phyloP scores from a whole-genome alignment of 2,888 invertebrate genomes.

The Cynaeus angustus region DNA sequence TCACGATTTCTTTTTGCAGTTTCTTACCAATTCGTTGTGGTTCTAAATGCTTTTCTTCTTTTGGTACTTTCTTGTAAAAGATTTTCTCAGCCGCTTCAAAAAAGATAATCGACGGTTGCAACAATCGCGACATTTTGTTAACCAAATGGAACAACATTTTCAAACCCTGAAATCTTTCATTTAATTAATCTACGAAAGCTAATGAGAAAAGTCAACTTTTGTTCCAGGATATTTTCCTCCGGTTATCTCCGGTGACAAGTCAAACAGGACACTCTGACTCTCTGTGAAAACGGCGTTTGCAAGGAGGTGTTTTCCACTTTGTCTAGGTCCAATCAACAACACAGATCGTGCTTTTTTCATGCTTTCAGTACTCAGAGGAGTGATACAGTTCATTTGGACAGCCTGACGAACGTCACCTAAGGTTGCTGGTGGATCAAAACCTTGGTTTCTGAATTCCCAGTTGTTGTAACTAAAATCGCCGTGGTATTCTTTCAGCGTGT shows the following conservation, averaged over 20 bases:
- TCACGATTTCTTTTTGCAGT: conserved; percentile 80
- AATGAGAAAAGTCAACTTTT: conserved; percentile 69
- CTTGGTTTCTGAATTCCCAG: conserved; percentile 54
- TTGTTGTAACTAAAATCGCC: conserved; percentile 80
- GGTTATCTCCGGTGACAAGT: conserved; percentile 81
- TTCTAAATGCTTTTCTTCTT: conserved; percentile 77
- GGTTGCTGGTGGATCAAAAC: conserved; percentile 73
- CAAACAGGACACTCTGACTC: conserved; percentile 83
- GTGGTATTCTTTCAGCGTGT: conserved; percentile 76
- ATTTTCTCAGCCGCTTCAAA: conserved; percentile 80
- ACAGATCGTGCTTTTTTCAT: conserved; percentile 75
- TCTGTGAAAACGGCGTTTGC: conserved; percentile 84
- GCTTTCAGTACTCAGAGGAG: conserved; percentile 73
- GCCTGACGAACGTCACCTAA: conserved; percentile 78
- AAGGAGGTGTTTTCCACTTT: conserved; percentile 82
- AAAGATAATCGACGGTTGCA: conserved; percentile 84
- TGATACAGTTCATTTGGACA: conserved; percentile 76
- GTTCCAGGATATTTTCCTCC: conserved; percentile 81
- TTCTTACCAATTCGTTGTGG: conserved; percentile 82
- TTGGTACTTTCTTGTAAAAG: conserved; percentile 80
- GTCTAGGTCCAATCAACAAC: conserved; percentile 81
- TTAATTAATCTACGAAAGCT: background rate
- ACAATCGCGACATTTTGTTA: conserved; percentile 78
- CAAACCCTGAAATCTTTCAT: conserved; percentile 69
- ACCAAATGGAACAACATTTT: conserved; percentile 80